These are phyloP conservation scores for Sebastes matsubarae DNA, from an alignment of 2,797 vertebrate species.

Conservation along the genomic window DNA sequence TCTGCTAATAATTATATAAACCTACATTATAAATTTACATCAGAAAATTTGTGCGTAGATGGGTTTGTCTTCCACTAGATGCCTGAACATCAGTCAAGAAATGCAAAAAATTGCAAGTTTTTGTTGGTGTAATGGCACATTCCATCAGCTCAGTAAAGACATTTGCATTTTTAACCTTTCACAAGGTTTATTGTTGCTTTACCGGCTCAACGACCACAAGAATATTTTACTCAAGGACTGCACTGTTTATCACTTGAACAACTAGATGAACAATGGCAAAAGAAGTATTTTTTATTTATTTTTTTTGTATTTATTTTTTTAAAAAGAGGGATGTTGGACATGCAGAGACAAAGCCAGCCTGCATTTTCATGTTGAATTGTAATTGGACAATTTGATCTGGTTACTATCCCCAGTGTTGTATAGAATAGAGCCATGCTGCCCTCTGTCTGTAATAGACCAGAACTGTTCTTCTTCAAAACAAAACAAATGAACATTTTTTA, in stretches of 20 bases:
- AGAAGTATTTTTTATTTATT: not conserved
- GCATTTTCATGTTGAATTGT: slow-evolving; percentile 16
- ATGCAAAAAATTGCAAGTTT: not conserved
- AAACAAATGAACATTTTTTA: not conserved
- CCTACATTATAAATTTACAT: slow-evolving; percentile 11
- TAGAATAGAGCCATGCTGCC: slow-evolving; percentile 74
- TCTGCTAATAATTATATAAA: slow-evolving; percentile 39
- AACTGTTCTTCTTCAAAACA: not conserved
- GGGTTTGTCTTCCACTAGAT: not conserved
- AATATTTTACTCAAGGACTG: not conserved
- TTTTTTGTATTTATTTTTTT: not conserved
- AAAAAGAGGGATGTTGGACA: not conserved
- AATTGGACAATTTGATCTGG: not conserved
- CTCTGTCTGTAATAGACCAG: slow-evolving; percentile 63
- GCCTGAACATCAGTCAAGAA: not conserved
- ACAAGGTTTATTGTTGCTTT: not conserved
- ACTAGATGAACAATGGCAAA: not conserved
- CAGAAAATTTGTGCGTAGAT: not conserved
- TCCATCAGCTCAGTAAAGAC: not conserved
- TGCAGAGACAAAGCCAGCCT: not conserved
- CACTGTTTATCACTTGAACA: not conserved
- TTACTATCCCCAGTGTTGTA: not conserved
- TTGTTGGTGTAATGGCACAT: not conserved
- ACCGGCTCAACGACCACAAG: not conserved
- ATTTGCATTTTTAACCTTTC: not conserved